These are phyloP conservation scores for Dolichoris vasculosae DNA, from an alignment of 1,140 invertebrate genomes.

Conservation along the genomic window DNA sequence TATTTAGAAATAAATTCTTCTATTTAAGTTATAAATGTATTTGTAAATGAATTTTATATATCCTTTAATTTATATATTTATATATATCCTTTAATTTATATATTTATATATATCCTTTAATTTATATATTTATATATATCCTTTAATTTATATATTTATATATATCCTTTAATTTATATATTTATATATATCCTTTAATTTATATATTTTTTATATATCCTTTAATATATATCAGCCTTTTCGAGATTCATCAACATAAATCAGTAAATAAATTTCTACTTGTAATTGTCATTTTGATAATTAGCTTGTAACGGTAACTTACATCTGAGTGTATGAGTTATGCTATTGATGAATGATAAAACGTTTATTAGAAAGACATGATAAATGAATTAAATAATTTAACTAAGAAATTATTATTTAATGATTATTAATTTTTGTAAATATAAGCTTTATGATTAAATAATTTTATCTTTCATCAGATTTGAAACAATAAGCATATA, in stretches of 20 bases:
- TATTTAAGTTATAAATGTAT: no score
- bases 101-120: no score
- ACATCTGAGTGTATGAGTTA: not conserved
- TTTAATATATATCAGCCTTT: not conserved
- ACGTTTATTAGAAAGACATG: not conserved
- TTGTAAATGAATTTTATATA: no score
- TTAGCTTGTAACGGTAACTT: not conserved
- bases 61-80: no score
- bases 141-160: no score
- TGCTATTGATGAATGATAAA: not conserved
- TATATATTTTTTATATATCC: no score
- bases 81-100: no score
- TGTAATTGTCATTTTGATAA: not conserved
- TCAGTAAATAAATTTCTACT: not conserved
- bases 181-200: no score
- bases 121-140: no score
- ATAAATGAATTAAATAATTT: not conserved
- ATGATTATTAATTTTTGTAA: not conserved
- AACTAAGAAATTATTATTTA: not conserved
- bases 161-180: no score
- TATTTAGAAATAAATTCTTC: no score
- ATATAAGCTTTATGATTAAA: not conserved
- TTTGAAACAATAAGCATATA: no score
- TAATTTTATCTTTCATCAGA: not conserved
- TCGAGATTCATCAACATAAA: not conserved